Percentiles rank a stretch among this genome's conserved stretches.
phyloP scores from a whole-genome alignment of 30 jellyfish, hydroid and myxozoan species.

The Rhopilema esculentum region DNA sequence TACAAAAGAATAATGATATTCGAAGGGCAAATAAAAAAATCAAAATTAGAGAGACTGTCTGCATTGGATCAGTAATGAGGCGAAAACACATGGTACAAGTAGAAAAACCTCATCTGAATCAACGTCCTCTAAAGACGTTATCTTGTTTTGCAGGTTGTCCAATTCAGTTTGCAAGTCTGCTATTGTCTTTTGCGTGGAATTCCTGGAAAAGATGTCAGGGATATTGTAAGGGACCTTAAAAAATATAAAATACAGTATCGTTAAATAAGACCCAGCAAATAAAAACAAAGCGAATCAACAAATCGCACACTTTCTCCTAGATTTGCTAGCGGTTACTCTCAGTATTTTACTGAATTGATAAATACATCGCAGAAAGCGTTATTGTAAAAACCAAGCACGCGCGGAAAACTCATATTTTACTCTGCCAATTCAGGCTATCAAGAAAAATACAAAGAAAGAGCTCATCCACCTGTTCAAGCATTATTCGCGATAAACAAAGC shows the following conservation, averaged over 20 bases:
- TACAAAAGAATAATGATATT: too few species aligned
- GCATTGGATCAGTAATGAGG: too few species aligned
- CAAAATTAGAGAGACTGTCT: background rate
- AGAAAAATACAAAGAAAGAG: too few species aligned
- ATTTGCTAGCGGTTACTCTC: background rate
- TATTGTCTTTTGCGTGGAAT: slow-evolving; percentile 44
- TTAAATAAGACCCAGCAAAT: background rate
- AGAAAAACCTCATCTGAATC: slow-evolving; percentile 57
- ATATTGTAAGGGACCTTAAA: too few species aligned
- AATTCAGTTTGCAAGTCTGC: slow-evolving; percentile 55
- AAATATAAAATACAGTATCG: background rate
- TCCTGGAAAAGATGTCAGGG: background rate
- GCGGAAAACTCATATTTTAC: too few species aligned
- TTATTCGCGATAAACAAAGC: too few species aligned
- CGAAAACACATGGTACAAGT: background rate
- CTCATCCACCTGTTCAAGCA: too few species aligned
- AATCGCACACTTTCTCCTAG: background rate
- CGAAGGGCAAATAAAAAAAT: too few species aligned
- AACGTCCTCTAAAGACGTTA: slow-evolving; percentile 25
- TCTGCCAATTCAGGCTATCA: too few species aligned
- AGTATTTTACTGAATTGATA: background rate
- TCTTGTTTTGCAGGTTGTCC: slow-evolving; percentile 58
- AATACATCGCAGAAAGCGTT: too few species aligned
- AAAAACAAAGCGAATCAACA: background rate
- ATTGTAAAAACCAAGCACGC: too few species aligned